Percentiles rank a stretch among this genome's conserved stretches.
These are phyloP conservation scores for Mallotus villosus DNA, from an alignment of 2,797 vertebrate genomes.

Conservation along the genomic window DNA sequence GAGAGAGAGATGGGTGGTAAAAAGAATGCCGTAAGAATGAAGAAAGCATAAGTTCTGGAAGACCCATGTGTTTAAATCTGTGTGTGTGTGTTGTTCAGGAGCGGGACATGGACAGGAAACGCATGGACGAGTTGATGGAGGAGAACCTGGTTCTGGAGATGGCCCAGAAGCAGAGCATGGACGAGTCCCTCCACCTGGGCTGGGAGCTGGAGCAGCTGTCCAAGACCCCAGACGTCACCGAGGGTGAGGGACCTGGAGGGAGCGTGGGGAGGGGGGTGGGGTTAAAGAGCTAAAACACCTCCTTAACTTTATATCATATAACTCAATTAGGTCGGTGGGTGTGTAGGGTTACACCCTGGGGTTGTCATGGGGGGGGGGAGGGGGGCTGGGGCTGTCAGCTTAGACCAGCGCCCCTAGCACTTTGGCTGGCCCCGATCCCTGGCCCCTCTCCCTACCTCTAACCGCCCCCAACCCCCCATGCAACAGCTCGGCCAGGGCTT, in stretches of 20 bases:
- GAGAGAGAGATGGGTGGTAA: not conserved
- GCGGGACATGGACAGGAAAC: constrained; percentile 91
- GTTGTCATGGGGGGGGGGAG: not conserved
- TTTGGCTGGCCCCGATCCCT: constrained; percentile 26
- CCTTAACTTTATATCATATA: too few species aligned
- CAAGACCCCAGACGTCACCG: constrained; percentile 88
- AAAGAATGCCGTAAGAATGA: too few species aligned
- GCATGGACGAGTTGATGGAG: constrained; percentile 94
- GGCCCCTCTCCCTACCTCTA: constrained; percentile 4
- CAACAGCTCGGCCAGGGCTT: constrained; percentile 49
- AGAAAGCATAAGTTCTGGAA: too few species aligned
- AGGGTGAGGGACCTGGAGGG: constrained; percentile 76
- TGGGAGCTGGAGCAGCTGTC: constrained; percentile 98
- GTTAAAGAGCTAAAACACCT: not conserved
- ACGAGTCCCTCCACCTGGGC: constrained; percentile 95
- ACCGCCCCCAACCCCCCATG: not conserved
- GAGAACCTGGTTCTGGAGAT: constrained; percentile 96
- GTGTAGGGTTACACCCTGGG: not conserved
- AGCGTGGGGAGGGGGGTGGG: not conserved
- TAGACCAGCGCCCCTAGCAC: not conserved
- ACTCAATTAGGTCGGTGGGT: not conserved
- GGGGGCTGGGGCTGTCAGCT: too few species aligned
- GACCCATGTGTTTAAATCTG: not conserved
- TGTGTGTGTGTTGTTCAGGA: constrained; percentile 72
- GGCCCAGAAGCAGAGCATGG: constrained; percentile 99